These are phyloP conservation scores for Paedocypris sp. DNA, from an alignment of 2,113 vertebrate genomes.

Conservation along the genomic window DNA sequence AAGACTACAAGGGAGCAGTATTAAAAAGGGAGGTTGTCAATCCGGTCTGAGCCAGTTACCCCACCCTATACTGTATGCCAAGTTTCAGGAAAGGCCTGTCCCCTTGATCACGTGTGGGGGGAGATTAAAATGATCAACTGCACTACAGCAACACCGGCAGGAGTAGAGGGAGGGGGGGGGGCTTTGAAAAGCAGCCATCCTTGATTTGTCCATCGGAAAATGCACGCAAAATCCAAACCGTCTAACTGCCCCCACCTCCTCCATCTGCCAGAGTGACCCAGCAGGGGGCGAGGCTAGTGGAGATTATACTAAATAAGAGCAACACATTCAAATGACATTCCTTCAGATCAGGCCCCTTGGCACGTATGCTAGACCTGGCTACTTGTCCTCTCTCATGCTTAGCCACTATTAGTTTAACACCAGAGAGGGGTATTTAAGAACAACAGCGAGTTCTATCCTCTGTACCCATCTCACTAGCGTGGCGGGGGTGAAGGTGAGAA, in stretches of 20 bases:
- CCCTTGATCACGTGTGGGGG: constrained; percentile 62
- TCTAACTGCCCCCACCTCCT: constrained; percentile 21
- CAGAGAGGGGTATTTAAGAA: constrained; percentile 31
- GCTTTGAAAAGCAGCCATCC: constrained; percentile 49
- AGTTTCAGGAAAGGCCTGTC: constrained; percentile 69
- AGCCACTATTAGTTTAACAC: constrained; percentile 24
- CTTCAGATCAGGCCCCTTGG: constrained; percentile 45
- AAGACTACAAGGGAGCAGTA: constrained; percentile 59
- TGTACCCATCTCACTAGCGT: neutral
- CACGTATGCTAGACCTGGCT: constrained; percentile 53
- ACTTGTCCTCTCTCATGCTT: constrained; percentile 14
- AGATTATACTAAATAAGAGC: constrained; percentile 44
- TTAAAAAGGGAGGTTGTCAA: constrained; percentile 73
- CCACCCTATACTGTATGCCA: constrained; percentile 67
- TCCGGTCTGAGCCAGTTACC: constrained; percentile 75
- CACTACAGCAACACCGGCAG: constrained; percentile 54
- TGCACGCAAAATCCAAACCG: constrained; percentile 34
- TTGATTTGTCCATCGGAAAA: constrained; percentile 49
- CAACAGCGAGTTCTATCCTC: neutral
- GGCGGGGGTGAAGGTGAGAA: neutral
- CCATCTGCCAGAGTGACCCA: constrained; percentile 58
- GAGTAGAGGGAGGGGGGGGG: constrained; percentile 42
- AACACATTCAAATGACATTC: constrained; percentile 53
- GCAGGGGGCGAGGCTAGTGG: constrained; percentile 44
- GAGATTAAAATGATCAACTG: constrained; percentile 68